Evolutionary conservation across 2,797 vertebrate genomes (phyloP).

Genomic region (Rallus crepitans): DNA sequence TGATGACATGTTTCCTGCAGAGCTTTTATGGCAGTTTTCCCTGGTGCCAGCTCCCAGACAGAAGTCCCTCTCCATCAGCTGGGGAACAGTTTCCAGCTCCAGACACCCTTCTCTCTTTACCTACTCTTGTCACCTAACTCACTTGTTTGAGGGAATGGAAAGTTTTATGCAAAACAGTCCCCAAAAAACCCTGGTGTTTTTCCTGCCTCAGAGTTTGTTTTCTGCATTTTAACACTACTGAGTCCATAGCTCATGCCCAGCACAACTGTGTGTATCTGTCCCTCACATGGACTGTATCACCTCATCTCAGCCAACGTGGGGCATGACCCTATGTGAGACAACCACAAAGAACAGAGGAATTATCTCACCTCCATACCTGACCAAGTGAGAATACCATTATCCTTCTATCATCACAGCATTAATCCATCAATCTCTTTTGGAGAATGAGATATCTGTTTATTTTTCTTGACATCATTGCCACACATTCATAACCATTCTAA

Average conservation of each 20-base stretch:
- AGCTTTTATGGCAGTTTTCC: neutral
- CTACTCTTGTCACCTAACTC: neutral
- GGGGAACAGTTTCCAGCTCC: neutral
- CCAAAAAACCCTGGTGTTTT: neutral
- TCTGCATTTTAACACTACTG: neutral
- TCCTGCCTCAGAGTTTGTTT: neutral
- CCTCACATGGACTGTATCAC: neutral
- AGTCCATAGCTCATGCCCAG: neutral
- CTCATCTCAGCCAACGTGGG: neutral
- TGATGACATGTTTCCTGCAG: neutral
- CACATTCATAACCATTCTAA: neutral
- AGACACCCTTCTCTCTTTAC: neutral
- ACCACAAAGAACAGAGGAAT: neutral
- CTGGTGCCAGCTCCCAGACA: neutral
- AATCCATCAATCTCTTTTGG: neutral
- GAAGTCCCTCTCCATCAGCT: neutral
- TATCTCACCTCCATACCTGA: neutral
- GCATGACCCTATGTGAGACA: neutral
- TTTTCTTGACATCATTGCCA: neutral
- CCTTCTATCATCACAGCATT: neutral
- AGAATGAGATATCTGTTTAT: neutral
- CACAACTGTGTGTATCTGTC: neutral
- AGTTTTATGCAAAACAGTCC: neutral
- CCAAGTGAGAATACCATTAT: neutral
- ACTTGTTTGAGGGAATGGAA: neutral